Base-by-base conservation (phyloP, 2,113 vertebrate genomes). In the Nothoprocta pentlandii region DNA sequence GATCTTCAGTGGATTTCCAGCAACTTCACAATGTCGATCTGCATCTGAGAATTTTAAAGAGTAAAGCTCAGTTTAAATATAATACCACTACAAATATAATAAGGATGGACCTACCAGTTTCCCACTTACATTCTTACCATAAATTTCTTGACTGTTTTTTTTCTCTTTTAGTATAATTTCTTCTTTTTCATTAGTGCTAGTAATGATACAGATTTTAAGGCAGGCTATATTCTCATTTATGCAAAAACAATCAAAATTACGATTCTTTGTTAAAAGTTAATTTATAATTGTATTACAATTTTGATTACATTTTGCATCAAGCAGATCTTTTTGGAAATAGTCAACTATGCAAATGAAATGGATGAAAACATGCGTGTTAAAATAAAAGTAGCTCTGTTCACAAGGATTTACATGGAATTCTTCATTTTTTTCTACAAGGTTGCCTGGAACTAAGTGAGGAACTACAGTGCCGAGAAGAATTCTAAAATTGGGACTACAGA, bases 11-110 rank as follows among this genome's bases (percentile, higher is more conserved):
- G 98, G 98, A 91, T 98, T 98, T 94, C 98, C 98, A 94, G 98
- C 97, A 79, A 98, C 98, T 78, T 99, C 99, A 46, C 98, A 98
- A 93, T 98, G 98, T 96, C 98, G 98, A 97, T 99, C 98, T 97
- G 99, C 98, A 97, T 99, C 99, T 99, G 98, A 97, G 98, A 97
- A 98, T 90, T 92, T 94, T 77, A 94, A 94, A 94, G 89, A 92
- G 95, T 70, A 73, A 90, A 96, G 66, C 47, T 81, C 41, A 87
- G 76, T 90, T 92, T 83, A 86, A 90, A 41, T 34, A 74, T 93
- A 56, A 67, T 28, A 62, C 21, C 58, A 51, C 66, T 46, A 76
- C 26, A 74, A 75, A 80, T 25, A 76, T 21, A 77, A 82, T 44
- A 59, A 90, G 82, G 90, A 87, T 16, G 62, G 9, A 88, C 17